Evolutionary conservation across 2,888 invertebrate genomes (phyloP).

Genomic region (Mesoligia furuncula): DNA sequence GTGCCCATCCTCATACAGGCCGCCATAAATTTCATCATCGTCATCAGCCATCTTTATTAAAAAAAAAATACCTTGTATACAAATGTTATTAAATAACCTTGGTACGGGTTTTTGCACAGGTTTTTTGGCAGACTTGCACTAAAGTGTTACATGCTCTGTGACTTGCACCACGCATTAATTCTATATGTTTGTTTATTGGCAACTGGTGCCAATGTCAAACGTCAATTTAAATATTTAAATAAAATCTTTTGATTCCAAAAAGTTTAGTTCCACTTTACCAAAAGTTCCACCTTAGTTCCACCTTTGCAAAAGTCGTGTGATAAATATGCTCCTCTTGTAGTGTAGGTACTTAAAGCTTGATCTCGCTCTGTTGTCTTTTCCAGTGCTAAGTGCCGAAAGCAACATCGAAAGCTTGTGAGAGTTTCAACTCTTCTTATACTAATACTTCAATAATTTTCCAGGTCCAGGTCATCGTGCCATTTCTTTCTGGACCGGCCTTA

Average conservation of each 20-base stretch:
- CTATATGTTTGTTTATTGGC: not conserved
- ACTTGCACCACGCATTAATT: not conserved
- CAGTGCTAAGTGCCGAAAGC: not conserved
- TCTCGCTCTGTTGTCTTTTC: not conserved
- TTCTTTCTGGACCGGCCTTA: no score
- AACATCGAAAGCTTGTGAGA: not conserved
- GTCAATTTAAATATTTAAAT: not conserved
- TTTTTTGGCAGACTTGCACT: not conserved
- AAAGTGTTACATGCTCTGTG: no score
- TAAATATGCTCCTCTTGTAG: not conserved
- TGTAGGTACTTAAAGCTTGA: not conserved
- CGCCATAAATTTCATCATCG: conserved; percentile 83
- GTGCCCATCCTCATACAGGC: conserved; percentile 86
- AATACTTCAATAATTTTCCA: not conserved
- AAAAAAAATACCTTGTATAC: not conserved
- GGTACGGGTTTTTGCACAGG: not conserved
- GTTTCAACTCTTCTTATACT: not conserved
- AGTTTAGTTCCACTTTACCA: no score
- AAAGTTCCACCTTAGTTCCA: no score
- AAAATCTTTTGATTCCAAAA: conserved; percentile 6
- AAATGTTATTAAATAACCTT: not conserved
- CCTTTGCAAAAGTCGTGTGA: not conserved
- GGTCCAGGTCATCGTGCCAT: no score
- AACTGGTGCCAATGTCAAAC: conserved; percentile 1
- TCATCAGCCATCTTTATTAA: conserved; percentile 64